Evolutionary conservation across 23 tunicate genomes (phyloP).

Genomic region (Styela clava): DNA sequence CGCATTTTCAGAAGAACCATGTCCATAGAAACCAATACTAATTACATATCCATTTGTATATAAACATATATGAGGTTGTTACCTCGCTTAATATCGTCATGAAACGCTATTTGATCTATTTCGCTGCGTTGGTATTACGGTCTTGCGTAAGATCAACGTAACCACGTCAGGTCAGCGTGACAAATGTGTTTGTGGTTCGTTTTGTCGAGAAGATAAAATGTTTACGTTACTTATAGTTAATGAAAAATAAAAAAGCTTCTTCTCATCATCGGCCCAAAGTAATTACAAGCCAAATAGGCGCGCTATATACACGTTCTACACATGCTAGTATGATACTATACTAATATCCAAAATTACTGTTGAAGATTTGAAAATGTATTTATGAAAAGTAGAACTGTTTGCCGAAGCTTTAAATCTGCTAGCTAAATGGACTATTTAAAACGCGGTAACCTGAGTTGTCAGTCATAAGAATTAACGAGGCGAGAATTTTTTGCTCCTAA

Average conservation of each 20-base stretch:
- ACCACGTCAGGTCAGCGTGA: neutral
- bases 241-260: too few relatives aligned
- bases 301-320: too few relatives aligned
- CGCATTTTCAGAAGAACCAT: too few relatives aligned
- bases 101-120: neutral
- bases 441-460: neutral
- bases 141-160: neutral
- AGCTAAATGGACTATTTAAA: neutral
- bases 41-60: too few relatives aligned
- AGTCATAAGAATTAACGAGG: neutral
- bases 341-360: too few relatives aligned
- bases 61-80: neutral
- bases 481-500: neutral
- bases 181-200: neutral
- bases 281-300: too few relatives aligned
- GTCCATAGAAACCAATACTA: too few relatives aligned
- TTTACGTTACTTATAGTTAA: neutral
- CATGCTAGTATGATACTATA: too few relatives aligned
- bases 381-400: neutral
- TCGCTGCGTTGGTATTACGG: neutral
- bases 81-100: neutral
- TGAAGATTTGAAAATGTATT: too few relatives aligned
- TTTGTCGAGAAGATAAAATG: neutral
- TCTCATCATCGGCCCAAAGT: too few relatives aligned
- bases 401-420: neutral